Conservation (phyloP, 2,113 vertebrate genomes). For the Melospiza melodia region DNA sequence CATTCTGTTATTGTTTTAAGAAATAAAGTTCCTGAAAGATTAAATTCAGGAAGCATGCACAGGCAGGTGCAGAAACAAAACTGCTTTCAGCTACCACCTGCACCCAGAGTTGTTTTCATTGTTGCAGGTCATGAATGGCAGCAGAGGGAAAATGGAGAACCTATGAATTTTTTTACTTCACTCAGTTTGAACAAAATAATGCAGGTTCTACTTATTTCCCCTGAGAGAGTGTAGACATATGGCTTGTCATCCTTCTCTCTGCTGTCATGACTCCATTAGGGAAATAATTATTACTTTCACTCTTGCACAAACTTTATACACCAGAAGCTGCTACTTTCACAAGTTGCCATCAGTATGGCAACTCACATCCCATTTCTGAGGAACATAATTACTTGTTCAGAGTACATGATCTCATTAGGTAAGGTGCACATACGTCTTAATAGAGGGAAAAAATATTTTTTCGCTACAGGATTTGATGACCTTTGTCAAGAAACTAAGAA, state of each 20-base stretch:
- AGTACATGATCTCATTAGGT: neutral
- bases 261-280: neutral
- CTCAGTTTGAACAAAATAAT: neutral
- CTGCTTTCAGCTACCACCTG: constrained; percentile 26
- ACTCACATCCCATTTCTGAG: neutral
- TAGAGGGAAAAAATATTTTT: neutral
- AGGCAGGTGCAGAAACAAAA: constrained; percentile 4
- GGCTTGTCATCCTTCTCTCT: neutral
- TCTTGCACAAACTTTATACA: neutral
- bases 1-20: neutral
- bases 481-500: neutral
- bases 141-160: neutral
- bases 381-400: neutral
- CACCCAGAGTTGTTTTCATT: neutral
- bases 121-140: neutral
- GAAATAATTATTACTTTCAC: neutral
- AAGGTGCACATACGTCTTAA: neutral
- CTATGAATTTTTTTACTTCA: neutral
- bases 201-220: neutral
- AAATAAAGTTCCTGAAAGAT: neutral
- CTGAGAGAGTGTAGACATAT: neutral
- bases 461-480: neutral
- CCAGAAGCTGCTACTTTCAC: neutral
- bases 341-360: neutral
- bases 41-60: constrained; percentile 27